phyloP scores from a whole-genome alignment of 2,113 vertebrate genomes.

The Acanthisitta chloris region DNA sequence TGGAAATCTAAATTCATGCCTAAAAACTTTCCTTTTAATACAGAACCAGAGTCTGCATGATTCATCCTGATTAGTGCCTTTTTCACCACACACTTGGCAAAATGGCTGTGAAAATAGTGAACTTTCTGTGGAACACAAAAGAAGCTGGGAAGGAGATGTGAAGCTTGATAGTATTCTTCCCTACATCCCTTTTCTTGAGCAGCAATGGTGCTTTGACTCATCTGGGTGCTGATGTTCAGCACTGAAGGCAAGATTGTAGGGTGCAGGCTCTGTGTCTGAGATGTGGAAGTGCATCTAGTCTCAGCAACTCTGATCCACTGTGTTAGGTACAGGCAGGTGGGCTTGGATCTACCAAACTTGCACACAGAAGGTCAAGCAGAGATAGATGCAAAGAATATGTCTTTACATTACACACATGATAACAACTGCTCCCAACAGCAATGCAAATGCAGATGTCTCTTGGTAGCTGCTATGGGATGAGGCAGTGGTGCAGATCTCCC shows the following conservation, averaged over 20 bases:
- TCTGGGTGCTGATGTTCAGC: not conserved
- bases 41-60: fast-evolving
- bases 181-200: not conserved
- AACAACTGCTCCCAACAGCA: not conserved
- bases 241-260: not conserved
- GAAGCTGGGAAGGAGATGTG: not conserved
- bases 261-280: not conserved
- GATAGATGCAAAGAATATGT: not conserved
- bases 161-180: not conserved
- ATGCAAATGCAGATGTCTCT: not conserved
- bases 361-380: not conserved
- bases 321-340: not conserved
- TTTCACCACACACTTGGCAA: not conserved
- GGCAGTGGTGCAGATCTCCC: not conserved
- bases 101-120: not conserved
- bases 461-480: not conserved
- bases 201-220: not conserved
- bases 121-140: not conserved
- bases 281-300: not conserved
- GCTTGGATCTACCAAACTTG: not conserved
- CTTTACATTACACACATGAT: not conserved
- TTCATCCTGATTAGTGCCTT: not conserved
- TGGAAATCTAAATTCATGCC: not conserved
- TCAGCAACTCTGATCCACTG: not conserved
- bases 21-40: not conserved